Evolutionary conservation across 1,140 invertebrate genomes (phyloP), one percentile per base, ranked within the genome.

Genomic region (Drosophila nigromelanica): DNA sequence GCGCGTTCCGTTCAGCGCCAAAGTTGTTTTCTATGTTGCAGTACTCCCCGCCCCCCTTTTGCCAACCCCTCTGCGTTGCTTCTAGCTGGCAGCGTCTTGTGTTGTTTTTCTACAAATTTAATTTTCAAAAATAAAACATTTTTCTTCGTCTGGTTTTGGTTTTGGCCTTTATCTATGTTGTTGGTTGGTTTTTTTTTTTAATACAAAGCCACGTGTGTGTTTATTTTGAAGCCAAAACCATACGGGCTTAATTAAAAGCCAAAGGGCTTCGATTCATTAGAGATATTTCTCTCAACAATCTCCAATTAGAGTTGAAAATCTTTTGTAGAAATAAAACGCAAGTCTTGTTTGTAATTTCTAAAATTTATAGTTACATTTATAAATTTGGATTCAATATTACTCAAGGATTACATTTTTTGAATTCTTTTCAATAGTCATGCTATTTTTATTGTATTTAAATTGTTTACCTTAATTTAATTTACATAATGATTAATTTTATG

Each of bases 61-160:
- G 21, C 24, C 12, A 0, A 14, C 24, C 21, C 56, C 12, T 12
- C 5, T n/a, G 18, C n/a, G 24, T 7, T 51, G 30, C 59, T 33
- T 14, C 33, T 7, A 42, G 15, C 45, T 42, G n/a, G 37, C 39
- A 52, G 39, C 42, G 42, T 43, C 60, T 70, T 67, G 40, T 54
- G 39, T 72, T 76, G 78, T 87, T 86, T 76, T 76, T 67, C 54
- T 47, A 82, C 63, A 86, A 79, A 81, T 87, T 67, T 48, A 61
- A 68, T 77, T 87, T 87, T 82, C 79, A 70, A 87, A 89, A 82
- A 82, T 87, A 83, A 89, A 82, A 80, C 79, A 87, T 76, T 63
- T 33, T 62, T 73, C 60, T 55, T 83, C 30, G 71, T 78, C 70
- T 74, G 58, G 40, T 62, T 59, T 56, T 54, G 72, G 61, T 50